Base-by-base conservation (phyloP, 1,140 invertebrate species). In the Pollicipes pollicipes region DNA sequence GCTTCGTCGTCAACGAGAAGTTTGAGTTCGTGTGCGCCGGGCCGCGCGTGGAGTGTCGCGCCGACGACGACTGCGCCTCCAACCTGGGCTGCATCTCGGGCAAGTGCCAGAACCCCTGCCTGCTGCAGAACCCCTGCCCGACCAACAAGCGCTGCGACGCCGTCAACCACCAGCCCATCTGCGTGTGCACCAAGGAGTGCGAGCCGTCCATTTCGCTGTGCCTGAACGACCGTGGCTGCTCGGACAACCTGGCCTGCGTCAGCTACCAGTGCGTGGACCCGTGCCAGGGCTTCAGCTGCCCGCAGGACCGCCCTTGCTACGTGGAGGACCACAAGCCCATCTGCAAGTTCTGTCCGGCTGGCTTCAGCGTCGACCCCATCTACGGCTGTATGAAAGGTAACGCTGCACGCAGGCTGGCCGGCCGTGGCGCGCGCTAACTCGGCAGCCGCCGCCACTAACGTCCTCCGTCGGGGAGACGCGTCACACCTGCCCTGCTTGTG, bases 311-410 rank as follows among this genome's bases (percentile, higher is more conserved):
- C 71, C 90, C 90, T 77, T 95, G 91, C 83, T 89, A 87, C 83
- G 90, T 93, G 75, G 89, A 93, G 86, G 90, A 93, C 82, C 91
- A 93, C 84, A 90, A 88, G 83, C 88, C 90, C 74, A 87, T 90
- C 80, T 93, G 91, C 88, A 91, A 92, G 86, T 93, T 92, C 85
- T 94, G 91, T 85, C 90, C 91, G 78, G 84, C 84, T 81, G 91
- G 90, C 84, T 93, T 89, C 85, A 86, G 87, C 83, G 85, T 88
- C 81, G 90, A 93, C 83, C 84, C 87, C 80, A 88, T 88, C 85
- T 89, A 89, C 85, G 91, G 90, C 88, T 94, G 91, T 85, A 86
- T 90, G 82, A 91, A 93, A 93, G 91, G 91, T 93, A 93, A 29
- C 37, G 67, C 45, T 66, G 68, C 10, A 17, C 26, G 28, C 63